Evolutionary conservation across 2,888 invertebrate species (phyloP).

Genomic region (Amiota mariae): DNA sequence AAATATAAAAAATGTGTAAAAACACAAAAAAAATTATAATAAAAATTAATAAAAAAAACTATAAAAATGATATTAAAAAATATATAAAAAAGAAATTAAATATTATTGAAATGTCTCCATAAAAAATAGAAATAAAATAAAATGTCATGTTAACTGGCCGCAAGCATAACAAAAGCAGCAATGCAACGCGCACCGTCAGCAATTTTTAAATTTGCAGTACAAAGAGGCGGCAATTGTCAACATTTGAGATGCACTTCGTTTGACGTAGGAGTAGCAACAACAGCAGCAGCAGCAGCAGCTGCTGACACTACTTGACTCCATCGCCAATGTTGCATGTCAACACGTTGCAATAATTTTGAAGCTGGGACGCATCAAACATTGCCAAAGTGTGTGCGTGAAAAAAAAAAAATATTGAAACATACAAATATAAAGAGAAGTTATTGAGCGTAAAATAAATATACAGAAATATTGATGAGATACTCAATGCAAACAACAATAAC

Average conservation of each 20-base stretch:
- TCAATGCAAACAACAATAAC: too few relatives aligned
- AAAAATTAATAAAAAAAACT: too few relatives aligned
- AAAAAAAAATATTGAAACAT: neutral
- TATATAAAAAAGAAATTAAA: too few relatives aligned
- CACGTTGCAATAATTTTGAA: slow-evolving; percentile 24
- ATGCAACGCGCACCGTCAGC: neutral
- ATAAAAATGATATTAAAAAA: too few relatives aligned
- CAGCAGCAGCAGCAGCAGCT: too few relatives aligned
- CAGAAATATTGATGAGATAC: too few relatives aligned
- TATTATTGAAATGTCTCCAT: too few relatives aligned
- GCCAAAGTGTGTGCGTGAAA: neutral
- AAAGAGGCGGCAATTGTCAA: slow-evolving; percentile 3
- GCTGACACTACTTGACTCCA: neutral
- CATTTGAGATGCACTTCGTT: neutral
- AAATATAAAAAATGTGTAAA: too few relatives aligned
- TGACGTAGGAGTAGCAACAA: too few relatives aligned
- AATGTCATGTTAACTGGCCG: too few relatives aligned
- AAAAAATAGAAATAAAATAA: too few relatives aligned
- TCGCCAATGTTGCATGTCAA: slow-evolving; percentile 1
- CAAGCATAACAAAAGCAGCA: slow-evolving; percentile 24
- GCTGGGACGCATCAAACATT: neutral
- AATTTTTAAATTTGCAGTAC: slow-evolving; percentile 2
- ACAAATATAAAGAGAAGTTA: neutral
- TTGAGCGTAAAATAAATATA: neutral
- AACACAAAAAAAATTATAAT: too few relatives aligned